A percentile compares a stretch with the other conserved stretches of the same genome.
phyloP scores from a whole-genome alignment of 2,113 vertebrate species.

The Hyaena hyaena region DNA sequence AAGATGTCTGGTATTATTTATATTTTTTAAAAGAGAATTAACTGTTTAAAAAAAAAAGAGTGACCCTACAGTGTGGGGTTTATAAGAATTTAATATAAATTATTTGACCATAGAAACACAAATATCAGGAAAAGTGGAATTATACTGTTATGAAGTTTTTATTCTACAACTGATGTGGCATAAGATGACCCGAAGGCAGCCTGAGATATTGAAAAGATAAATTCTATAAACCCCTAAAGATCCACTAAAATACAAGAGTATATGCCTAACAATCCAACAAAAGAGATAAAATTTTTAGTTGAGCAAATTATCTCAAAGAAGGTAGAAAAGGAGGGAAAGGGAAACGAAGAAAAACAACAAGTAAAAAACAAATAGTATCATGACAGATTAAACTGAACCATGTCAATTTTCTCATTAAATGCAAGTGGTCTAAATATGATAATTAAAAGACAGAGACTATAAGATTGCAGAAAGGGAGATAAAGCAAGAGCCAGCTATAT shows the following conservation, averaged over 20 bases:
- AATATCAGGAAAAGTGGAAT: neutral
- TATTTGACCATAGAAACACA: neutral
- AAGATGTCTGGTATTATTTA: neutral
- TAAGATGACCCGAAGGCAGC: neutral
- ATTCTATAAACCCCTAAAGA: neutral
- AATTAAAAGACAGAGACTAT: neutral
- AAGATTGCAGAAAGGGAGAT: neutral
- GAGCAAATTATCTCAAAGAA: neutral
- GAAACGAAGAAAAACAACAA: neutral
- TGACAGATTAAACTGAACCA: neutral
- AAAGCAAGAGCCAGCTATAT: neutral
- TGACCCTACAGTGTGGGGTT: neutral
- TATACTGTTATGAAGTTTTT: neutral
- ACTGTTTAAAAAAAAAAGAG: neutral
- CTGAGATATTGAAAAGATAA: neutral
- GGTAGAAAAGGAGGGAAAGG: neutral
- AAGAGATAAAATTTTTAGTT: neutral
- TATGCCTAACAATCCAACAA: neutral
- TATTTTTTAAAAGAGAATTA: neutral
- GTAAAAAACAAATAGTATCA: neutral
- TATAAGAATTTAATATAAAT: neutral
- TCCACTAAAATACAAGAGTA: neutral
- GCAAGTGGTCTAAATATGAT: neutral
- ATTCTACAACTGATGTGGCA: neutral
- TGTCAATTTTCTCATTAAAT: neutral